Base-by-base conservation (phyloP, 2,797 vertebrate genomes). In the Crax fasciolata region DNA sequence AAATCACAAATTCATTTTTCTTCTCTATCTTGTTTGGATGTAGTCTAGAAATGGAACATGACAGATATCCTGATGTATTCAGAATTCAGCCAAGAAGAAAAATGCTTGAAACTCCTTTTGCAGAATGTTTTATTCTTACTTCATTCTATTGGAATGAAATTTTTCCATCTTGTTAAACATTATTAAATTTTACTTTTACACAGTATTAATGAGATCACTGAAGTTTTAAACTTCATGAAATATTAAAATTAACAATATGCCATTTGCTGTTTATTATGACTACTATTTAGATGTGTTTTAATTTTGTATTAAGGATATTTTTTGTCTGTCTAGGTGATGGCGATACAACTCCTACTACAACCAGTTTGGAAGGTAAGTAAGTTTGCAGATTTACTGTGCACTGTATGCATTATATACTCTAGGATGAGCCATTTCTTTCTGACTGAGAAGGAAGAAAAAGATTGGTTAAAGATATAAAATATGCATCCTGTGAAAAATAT, bases 321-420 rank as follows among this genome's bases (percentile, higher is more conserved):
- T 87, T 16, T 91, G 28, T 96, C 70, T 96, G 13, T 84, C 71
- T 93, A 98, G 98, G 98, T 97, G 98, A 98, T 97, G 98, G 97
- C 43, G 98, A 98, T 91, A 97, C 97, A 63, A 97, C 97, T 62
- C 97, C 98, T 74, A 95, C 97, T 51, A 97, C 98, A 81, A 94
- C 94, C 75, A 97, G 72, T 66, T 94, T 98, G 65, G 98, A 98
- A 62, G 96, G 98, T 98, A 96, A 98, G 98, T 97, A 91, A 86
- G 11, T 58, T 46, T 84, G 23, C 43, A 46, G 15, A 38, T 52
- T 14, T 32, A 52, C 23, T 81, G 10, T 59, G 21, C 17, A n/a
- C 8, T 41, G 39, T 21, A 66, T n/a, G 10, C 66, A 28, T 44
- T 46, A 4, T 32, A n/a, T 77, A 19, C 10, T 73, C 9, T 74